phyloP scores from a whole-genome alignment of 1,140 invertebrate genomes.

The Orussus abietinus region DNA sequence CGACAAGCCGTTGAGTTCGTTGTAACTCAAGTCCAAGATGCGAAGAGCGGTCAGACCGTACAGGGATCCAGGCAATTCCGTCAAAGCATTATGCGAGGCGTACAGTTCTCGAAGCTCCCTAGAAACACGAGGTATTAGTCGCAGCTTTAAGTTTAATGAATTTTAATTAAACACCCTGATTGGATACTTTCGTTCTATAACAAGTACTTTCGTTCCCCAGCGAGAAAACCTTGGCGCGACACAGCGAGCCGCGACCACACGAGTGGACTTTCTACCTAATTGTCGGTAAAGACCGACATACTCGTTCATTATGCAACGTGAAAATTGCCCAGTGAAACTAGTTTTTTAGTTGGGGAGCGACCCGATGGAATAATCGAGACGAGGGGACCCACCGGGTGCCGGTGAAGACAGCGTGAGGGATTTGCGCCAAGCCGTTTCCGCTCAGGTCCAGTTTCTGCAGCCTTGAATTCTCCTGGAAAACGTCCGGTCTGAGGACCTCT shows the following conservation, averaged over 20 bases:
- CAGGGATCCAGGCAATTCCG: slow-evolving; percentile 67
- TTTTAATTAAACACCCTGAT: no score
- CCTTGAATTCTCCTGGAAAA: slow-evolving; percentile 63
- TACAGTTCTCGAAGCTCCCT: slow-evolving; percentile 70
- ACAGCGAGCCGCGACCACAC: no score
- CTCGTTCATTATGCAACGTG: no score
- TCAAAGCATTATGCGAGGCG: slow-evolving; percentile 73
- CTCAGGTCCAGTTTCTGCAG: slow-evolving; percentile 71
- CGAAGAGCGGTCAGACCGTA: slow-evolving; percentile 64
- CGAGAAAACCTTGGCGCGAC: no score
- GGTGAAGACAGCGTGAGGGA: slow-evolving; percentile 62
- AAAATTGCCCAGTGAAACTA: slow-evolving; percentile 45
- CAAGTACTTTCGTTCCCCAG: no score
- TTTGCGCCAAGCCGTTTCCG: slow-evolving; percentile 69
- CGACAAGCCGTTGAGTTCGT: slow-evolving; percentile 69
- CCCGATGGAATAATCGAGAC: slow-evolving; percentile 7
- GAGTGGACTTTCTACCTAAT: no score
- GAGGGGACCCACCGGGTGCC: slow-evolving; percentile 57
- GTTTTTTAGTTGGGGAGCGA: slow-evolving; percentile 27
- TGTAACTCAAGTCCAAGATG: slow-evolving; percentile 73
- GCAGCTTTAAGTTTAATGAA: no score
- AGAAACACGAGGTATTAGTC: no score
- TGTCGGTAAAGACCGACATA: no score
- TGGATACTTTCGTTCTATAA: no score
- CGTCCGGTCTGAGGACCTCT: slow-evolving; percentile 63